Percentiles rank a stretch among this genome's conserved stretches.
These are phyloP conservation scores for Raja brachyura DNA, from an alignment of 2,113 vertebrate species.

Conservation along the genomic window DNA sequence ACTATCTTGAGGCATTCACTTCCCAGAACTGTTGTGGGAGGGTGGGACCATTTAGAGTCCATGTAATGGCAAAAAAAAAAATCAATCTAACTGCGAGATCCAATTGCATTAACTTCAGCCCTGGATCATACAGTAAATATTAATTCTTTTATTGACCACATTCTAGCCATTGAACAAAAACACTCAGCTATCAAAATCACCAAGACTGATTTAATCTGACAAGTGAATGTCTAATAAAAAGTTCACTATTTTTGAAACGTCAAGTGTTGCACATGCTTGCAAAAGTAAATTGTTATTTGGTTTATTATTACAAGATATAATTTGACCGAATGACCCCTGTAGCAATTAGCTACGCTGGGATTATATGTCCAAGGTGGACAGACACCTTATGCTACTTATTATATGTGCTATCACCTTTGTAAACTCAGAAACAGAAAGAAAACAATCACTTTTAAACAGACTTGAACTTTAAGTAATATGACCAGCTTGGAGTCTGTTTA, in stretches of 20 bases:
- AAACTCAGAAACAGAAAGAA: not conserved
- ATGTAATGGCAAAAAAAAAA: not conserved
- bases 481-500: not conserved
- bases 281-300: not conserved
- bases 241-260: not conserved
- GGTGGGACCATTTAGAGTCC: no score
- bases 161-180: not conserved
- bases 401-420: not conserved
- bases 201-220: not conserved
- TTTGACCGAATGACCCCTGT: not conserved
- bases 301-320: not conserved
- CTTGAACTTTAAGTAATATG: not conserved
- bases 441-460: not conserved
- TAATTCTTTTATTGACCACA: not conserved
- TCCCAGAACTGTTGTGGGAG: no score
- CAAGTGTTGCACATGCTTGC: not conserved
- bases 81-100: not conserved
- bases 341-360: not conserved
- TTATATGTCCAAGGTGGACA: not conserved
- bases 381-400: not conserved
- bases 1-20: no score
- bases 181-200: not conserved
- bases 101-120: not conserved
- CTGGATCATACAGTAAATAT: not conserved
- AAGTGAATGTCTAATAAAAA: not conserved